Conservation (phyloP, 2,888 invertebrate species). For the Podabrus alpinus region DNA sequence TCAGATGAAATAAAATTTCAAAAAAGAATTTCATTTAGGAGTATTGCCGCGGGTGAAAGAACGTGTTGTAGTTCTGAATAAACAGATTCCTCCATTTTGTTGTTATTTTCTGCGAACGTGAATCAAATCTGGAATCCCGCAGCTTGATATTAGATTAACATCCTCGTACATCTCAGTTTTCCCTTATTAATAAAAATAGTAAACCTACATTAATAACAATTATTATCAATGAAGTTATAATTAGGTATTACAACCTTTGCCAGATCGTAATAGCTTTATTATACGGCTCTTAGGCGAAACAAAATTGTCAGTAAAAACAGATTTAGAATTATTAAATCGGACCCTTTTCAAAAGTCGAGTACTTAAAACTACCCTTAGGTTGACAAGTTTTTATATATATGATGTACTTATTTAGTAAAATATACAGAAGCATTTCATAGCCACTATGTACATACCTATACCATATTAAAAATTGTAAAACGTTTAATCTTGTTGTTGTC, state of each 20-base stretch:
- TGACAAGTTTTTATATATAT: too few relatives aligned
- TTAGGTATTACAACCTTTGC: too few relatives aligned
- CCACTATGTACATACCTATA: background rate
- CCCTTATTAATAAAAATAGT: background rate
- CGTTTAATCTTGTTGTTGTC: background rate
- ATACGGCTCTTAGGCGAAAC: background rate
- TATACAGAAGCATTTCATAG: background rate
- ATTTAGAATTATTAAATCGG: background rate
- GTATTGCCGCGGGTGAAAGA: background rate
- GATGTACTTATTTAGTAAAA: background rate
- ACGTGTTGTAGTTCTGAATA: background rate
- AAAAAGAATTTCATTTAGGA: background rate
- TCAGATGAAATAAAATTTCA: background rate
- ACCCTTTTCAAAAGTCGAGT: background rate
- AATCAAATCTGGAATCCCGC: background rate
- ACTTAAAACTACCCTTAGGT: background rate
- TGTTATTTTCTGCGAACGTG: background rate
- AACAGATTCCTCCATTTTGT: background rate
- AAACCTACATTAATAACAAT: background rate
- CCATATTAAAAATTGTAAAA: background rate
- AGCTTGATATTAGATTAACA: background rate
- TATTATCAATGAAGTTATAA: background rate
- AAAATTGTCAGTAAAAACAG: background rate
- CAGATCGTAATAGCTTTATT: background rate
- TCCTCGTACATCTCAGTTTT: background rate